phyloP scores from a whole-genome alignment of 1,140 invertebrate genomes.

The Lethrus apterus region DNA sequence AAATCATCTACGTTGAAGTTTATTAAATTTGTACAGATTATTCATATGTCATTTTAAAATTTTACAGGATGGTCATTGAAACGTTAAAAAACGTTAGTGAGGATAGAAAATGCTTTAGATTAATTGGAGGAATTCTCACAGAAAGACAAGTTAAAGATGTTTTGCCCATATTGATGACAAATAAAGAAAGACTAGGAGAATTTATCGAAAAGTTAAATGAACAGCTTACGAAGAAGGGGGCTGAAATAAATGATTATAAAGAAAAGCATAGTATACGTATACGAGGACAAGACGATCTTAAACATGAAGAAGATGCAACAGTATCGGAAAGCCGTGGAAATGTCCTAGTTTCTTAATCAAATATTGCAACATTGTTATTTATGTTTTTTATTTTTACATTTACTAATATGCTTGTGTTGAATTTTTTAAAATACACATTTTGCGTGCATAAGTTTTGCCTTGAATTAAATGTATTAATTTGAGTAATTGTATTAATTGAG shows the following conservation, averaged over 20 bases:
- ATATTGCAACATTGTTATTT: too few species aligned
- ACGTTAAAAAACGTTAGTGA: conserved; percentile 81
- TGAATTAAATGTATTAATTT: too few species aligned
- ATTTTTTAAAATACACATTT: too few species aligned
- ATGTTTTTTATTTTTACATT: too few species aligned
- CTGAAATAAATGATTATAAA: conserved; percentile 89
- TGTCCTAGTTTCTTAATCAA: conserved; percentile 38
- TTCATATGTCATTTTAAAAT: not conserved
- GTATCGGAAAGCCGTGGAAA: conserved; percentile 34
- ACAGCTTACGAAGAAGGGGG: conserved; percentile 77
- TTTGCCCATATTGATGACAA: conserved; percentile 72
- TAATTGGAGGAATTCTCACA: conserved; percentile 89
- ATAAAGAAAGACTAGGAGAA: conserved; percentile 75
- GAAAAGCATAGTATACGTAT: conserved; percentile 83
- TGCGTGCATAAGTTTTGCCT: too few species aligned
- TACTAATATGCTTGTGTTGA: too few species aligned
- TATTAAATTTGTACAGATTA: not conserved
- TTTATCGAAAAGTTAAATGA: conserved; percentile 70
- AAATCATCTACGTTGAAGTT: not conserved
- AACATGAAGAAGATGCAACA: conserved; percentile 38
- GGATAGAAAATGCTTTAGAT: conserved; percentile 83
- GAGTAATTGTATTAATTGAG: too few species aligned
- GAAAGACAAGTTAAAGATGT: conserved; percentile 89
- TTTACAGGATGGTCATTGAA: conserved; percentile 82
- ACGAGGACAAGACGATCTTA: conserved; percentile 53